Evolutionary conservation across 2,113 vertebrate genomes (phyloP), one percentile per base, ranked within the genome.

Genomic region (Melanerpes formicivorus): DNA sequence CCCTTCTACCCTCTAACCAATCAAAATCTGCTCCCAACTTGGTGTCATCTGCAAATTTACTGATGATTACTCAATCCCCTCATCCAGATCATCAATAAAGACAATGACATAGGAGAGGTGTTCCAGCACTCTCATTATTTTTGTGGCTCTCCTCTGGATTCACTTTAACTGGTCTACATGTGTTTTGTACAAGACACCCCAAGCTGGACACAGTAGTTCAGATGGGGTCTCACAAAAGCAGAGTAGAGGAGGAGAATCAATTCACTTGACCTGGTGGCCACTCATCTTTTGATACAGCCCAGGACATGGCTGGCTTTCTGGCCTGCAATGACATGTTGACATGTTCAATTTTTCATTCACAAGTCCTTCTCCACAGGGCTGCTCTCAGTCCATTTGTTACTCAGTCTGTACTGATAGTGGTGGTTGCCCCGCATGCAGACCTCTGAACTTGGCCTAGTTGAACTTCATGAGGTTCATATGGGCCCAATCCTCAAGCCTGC

Each of bases 311-410:
- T 72, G 72, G 48, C 18, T 13, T 60, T 83, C 30, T 64, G n/a
- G 34, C 22, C 40, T 79, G 29, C 0, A 3, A 56, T 0, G 50
- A 0, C 25, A 70, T 27, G 2, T 2, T 80, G 14, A 25, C 7
- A 9, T 5, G 34, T 55, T 29, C 17, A 64, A 6, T 27, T 52
- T 55, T 83, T 65, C 4, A 14, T n/a, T 23, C 55, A 50, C 17
- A 67, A 40, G 8, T 44, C 26, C 46, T 63, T 48, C 30, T 27
- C 30, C 30, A 37, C 11, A 48, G 54, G 29, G 25, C 25, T 29
- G 17, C 25, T 81, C 21, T 81, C 75, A 71, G n/a, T 22, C 27
- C 26, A 5, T 64, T 50, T 17, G 7, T 60, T n/a, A 37, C 5
- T 12, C 1, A 0, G 16, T 8, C 37, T 74, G 12, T 5, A 40